These are phyloP conservation scores for Limulus polyphemus DNA, from an alignment of 2,888 invertebrate genomes.

Conservation along the genomic window DNA sequence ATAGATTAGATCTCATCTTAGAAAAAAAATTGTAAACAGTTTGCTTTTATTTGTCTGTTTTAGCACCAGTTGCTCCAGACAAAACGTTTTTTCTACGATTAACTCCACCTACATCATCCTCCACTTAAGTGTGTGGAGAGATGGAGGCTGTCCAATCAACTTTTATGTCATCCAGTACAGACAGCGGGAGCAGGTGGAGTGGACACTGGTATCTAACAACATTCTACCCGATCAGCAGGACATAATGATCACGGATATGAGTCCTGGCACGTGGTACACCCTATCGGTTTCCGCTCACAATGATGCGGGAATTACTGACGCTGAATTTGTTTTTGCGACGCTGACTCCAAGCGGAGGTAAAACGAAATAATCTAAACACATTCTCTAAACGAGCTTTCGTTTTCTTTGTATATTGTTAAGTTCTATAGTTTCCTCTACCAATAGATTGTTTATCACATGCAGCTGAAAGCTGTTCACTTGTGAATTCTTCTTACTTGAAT, in stretches of 20 bases:
- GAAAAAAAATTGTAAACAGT: neutral
- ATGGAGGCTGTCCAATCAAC: conserved; percentile 88
- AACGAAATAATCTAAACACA: conserved; percentile 25
- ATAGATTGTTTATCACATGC: too few relatives aligned
- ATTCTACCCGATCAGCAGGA: conserved; percentile 52
- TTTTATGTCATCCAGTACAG: conserved; percentile 84
- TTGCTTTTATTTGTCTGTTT: conserved; percentile 10
- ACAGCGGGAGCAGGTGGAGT: conserved; percentile 44
- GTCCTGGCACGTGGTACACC: conserved; percentile 88
- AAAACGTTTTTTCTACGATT: conserved; percentile 82
- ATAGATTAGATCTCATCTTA: too few relatives aligned
- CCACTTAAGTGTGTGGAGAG: conserved; percentile 83
- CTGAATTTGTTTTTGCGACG: conserved; percentile 90
- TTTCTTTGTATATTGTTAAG: too few relatives aligned
- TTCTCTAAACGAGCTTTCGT: too few relatives aligned
- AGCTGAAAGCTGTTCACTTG: too few relatives aligned
- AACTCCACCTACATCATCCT: conserved; percentile 82
- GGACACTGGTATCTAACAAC: conserved; percentile 88
- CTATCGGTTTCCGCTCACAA: conserved; percentile 68
- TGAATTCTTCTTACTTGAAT: too few relatives aligned
- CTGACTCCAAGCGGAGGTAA: conserved; percentile 86
- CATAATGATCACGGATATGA: conserved; percentile 50
- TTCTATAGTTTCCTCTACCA: too few relatives aligned
- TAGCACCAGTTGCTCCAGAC: conserved; percentile 78
- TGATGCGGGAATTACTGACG: conserved; percentile 89